These are phyloP conservation scores for Lates calcarifer DNA, from an alignment of 2,113 vertebrate genomes.

Conservation along the genomic window DNA sequence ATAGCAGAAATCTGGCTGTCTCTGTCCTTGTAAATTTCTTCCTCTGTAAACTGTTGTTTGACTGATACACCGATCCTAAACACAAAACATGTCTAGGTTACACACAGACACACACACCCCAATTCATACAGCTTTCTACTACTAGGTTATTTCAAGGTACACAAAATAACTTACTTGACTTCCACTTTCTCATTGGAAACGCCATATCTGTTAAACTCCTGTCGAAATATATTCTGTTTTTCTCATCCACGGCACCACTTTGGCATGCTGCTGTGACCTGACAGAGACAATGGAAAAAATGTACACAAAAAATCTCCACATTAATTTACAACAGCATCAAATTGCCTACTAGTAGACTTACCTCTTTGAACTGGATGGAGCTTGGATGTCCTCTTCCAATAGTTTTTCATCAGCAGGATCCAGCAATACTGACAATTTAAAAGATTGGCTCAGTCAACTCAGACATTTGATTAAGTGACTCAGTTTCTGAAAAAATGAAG, in stretches of 20 bases:
- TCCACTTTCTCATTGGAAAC: conserved; percentile 97
- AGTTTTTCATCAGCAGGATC: conserved; percentile 95
- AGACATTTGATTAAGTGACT: background rate
- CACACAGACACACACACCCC: background rate
- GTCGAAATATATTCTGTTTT: conserved; percentile 97
- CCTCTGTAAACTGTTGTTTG: conserved; percentile 97
- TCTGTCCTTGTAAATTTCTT: conserved; percentile 96
- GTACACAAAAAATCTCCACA: background rate
- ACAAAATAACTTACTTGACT: conserved; percentile 87
- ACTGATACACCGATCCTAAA: conserved; percentile 94
- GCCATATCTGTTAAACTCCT: conserved; percentile 95
- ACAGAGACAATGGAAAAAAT: background rate
- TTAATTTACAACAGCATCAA: background rate
- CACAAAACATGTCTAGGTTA: background rate
- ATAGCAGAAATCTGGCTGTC: conserved; percentile 97
- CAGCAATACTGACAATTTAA: conserved; percentile 84
- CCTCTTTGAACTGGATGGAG: conserved; percentile 94
- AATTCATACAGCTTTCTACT: background rate
- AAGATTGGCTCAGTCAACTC: conserved; percentile 10
- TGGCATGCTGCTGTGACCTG: conserved; percentile 95
- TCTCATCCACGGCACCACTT: conserved; percentile 97
- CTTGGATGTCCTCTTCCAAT: conserved; percentile 94
- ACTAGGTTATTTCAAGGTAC: background rate
- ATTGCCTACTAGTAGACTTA: conserved; percentile 50
- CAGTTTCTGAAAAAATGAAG: background rate